These are phyloP conservation scores for Alfaro cultratus DNA, from an alignment of 2,797 vertebrate species.

Conservation along the genomic window DNA sequence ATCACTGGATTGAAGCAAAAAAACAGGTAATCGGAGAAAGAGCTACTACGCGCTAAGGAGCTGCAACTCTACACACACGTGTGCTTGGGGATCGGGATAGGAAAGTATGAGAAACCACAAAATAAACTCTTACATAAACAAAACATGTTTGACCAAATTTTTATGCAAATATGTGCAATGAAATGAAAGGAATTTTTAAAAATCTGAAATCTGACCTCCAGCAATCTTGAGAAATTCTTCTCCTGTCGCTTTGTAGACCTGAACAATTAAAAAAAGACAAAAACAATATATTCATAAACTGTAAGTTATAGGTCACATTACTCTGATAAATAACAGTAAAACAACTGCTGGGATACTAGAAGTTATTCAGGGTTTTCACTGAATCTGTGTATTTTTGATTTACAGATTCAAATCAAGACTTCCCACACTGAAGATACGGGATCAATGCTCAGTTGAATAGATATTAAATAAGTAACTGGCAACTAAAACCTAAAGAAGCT, in stretches of 20 bases:
- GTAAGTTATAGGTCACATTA: background rate
- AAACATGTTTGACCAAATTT: constrained; percentile 47
- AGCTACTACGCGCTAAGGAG: constrained; percentile 22
- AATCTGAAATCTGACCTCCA: constrained; percentile 87
- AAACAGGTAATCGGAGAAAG: constrained; percentile 64
- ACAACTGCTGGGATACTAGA: background rate
- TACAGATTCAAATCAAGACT: background rate
- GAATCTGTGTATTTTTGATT: background rate
- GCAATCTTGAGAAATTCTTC: constrained; percentile 98
- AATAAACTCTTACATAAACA: constrained; percentile 52
- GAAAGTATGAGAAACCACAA: constrained; percentile 38
- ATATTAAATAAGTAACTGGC: background rate
- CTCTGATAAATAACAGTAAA: background rate
- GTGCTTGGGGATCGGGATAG: background rate
- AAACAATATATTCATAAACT: background rate
- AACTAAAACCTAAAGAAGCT: background rate
- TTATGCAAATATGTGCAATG: constrained; percentile 25
- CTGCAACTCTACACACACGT: constrained; percentile 53
- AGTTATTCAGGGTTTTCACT: background rate
- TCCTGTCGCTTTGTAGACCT: constrained; percentile 98
- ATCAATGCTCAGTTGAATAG: background rate
- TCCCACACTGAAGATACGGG: background rate
- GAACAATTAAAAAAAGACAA: constrained; percentile 17
- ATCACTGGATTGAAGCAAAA: constrained; percentile 59
- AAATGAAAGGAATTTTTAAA: background rate